Percentiles rank a stretch among this genome's conserved stretches.
Evolutionary conservation across 1,140 invertebrate species (phyloP).

Genomic region (Papilio machaon): DNA sequence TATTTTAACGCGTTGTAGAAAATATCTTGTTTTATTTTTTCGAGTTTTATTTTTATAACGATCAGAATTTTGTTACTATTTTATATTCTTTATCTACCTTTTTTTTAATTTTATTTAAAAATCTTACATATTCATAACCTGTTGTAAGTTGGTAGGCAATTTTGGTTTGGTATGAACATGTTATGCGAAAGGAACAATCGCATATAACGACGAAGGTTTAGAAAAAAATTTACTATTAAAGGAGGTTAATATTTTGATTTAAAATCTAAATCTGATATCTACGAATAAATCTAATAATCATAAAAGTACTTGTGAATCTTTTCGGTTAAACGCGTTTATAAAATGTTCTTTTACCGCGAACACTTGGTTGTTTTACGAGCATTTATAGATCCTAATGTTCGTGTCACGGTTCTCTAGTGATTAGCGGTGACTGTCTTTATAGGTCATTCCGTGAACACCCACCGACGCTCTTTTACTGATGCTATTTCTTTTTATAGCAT

Average conservation of each 20-base stretch:
- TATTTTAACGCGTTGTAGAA: slow-evolving; percentile 19
- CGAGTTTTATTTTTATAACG: slow-evolving; percentile 3
- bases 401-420: slow-evolving; percentile 40
- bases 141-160: too few relatives aligned
- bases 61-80: neutral
- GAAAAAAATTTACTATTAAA: too few relatives aligned
- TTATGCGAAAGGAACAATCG: too few relatives aligned
- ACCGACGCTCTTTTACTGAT: slow-evolving; percentile 24
- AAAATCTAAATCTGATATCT: too few relatives aligned
- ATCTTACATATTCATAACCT: too few relatives aligned
- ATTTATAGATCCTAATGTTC: slow-evolving; percentile 37
- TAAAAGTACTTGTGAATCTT: too few relatives aligned
- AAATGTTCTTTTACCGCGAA: neutral
- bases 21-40: slow-evolving; percentile 17
- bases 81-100: neutral
- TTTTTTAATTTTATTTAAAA: too few relatives aligned
- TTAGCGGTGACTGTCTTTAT: slow-evolving; percentile 44
- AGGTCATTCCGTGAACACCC: slow-evolving; percentile 47
- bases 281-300: too few relatives aligned
- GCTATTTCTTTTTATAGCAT: slow-evolving; percentile 25
- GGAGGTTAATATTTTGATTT: too few relatives aligned
- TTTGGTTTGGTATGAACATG: too few relatives aligned
- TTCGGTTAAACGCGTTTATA: neutral
- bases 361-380: neutral
- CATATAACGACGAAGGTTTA: too few relatives aligned